Percentiles rank a stretch among this genome's conserved stretches.
Conservation (phyloP, 2,797 vertebrate species). For the Prunella strophiata region DNA sequence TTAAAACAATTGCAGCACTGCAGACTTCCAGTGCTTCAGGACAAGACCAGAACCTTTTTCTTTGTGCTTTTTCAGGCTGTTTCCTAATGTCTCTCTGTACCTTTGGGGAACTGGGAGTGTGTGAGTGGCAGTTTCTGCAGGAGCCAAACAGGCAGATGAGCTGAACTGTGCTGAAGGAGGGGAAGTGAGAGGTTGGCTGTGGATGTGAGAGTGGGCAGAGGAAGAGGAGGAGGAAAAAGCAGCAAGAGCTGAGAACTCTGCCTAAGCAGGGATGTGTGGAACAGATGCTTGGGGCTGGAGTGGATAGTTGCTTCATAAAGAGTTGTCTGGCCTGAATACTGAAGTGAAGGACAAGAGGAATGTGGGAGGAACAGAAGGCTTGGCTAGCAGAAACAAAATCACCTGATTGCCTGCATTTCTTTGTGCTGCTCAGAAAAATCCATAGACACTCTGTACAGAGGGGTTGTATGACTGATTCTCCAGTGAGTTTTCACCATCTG, state of each 20-base stretch:
- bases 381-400: not conserved
- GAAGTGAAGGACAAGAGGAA: not conserved
- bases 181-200: constrained; percentile 9
- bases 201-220: constrained; percentile 6
- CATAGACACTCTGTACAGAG: not conserved
- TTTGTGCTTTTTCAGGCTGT: not conserved
- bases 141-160: not conserved
- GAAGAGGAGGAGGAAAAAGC: constrained; percentile 13
- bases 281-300: not conserved
- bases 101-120: not conserved
- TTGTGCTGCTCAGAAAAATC: not conserved
- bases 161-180: not conserved
- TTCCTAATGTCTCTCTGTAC: not conserved
- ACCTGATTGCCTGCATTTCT: not conserved
- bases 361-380: not conserved
- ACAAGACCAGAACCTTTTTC: not conserved
- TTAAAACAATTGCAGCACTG: not conserved
- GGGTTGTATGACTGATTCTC: not conserved
- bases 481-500: not conserved
- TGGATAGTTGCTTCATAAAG: not conserved
- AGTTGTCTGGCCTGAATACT: not conserved
- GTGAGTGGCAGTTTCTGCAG: not conserved
- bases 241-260: not conserved
- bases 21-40: not conserved
- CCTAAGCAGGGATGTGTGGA: not conserved